Evolutionary conservation across 1,140 invertebrate species (phyloP).

Genomic region (Drosophila ananassae): DNA sequence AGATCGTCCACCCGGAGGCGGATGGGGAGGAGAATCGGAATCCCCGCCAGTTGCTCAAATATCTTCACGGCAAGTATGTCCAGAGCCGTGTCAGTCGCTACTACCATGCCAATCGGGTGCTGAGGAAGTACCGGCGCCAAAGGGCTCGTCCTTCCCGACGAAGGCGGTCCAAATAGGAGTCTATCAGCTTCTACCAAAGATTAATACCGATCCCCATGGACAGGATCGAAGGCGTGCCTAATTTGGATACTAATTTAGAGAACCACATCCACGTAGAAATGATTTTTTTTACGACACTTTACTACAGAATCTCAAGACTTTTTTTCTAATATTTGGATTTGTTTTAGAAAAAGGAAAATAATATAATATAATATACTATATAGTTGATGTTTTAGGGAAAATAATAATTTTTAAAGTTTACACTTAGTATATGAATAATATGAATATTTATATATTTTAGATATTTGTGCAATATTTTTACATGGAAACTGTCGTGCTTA

Average conservation of each 20-base stretch:
- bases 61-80: conserved; percentile 77
- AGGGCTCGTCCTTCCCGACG: neutral
- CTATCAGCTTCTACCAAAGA: conserved; percentile 52
- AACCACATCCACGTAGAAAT: conserved; percentile 34
- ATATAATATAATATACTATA: conserved; percentile 12
- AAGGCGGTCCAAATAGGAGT: conserved; percentile 15
- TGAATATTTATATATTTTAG: conserved; percentile 50
- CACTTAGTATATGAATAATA: conserved; percentile 8
- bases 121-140: conserved; percentile 68
- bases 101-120: conserved; percentile 69
- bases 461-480: conserved; percentile 68
- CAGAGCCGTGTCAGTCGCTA: conserved; percentile 61
- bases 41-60: conserved; percentile 66
- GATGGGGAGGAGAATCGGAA: conserved; percentile 43
- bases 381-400: conserved; percentile 24
- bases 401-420: conserved; percentile 19
- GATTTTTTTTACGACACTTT: conserved; percentile 30
- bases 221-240: conserved; percentile 55
- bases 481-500: conserved; percentile 62
- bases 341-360: conserved; percentile 29
- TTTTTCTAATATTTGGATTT: conserved; percentile 49
- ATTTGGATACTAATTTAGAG: conserved; percentile 51
- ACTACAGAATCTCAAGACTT: conserved; percentile 78
- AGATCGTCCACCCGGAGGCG: conserved; percentile 67
- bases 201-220: conserved; percentile 19